Conservation (phyloP, 2,797 vertebrate genomes). For the Phylloscopus collybita region DNA sequence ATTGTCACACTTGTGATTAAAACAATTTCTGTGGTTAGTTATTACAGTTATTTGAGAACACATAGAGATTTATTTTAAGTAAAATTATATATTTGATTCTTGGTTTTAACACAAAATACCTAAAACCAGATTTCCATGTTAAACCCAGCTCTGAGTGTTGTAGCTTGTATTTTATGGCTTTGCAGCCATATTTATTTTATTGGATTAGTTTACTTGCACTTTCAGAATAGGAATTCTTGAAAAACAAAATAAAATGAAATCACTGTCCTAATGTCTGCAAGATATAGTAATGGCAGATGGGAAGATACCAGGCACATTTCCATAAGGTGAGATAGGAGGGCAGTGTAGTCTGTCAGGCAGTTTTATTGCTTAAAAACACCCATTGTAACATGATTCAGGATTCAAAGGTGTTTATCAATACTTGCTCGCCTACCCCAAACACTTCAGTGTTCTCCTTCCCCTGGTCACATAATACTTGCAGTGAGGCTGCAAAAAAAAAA, state of each 20-base stretch:
- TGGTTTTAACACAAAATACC: background rate
- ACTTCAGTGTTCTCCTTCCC: background rate
- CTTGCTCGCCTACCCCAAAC: background rate
- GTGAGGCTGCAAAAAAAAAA: background rate
- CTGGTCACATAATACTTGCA: background rate
- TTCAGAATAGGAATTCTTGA: background rate
- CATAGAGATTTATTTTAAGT: background rate
- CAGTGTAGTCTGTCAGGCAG: background rate
- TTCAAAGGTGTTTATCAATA: background rate
- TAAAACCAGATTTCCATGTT: background rate
- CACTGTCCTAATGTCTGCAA: background rate
- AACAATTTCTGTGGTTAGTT: background rate
- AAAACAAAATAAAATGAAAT: background rate
- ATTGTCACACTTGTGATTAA: background rate
- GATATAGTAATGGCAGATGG: background rate
- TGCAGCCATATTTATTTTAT: background rate
- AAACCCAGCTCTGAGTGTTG: background rate
- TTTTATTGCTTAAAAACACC: background rate
- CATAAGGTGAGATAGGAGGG: background rate
- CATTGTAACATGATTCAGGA: rapidly evolving
- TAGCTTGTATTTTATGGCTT: background rate
- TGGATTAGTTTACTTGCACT: background rate
- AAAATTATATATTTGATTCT: background rate
- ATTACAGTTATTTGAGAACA: background rate
- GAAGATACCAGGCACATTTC: background rate